phyloP scores from a whole-genome alignment of 92 coral and sea anemone genomes.

The Palythoa grandis region DNA sequence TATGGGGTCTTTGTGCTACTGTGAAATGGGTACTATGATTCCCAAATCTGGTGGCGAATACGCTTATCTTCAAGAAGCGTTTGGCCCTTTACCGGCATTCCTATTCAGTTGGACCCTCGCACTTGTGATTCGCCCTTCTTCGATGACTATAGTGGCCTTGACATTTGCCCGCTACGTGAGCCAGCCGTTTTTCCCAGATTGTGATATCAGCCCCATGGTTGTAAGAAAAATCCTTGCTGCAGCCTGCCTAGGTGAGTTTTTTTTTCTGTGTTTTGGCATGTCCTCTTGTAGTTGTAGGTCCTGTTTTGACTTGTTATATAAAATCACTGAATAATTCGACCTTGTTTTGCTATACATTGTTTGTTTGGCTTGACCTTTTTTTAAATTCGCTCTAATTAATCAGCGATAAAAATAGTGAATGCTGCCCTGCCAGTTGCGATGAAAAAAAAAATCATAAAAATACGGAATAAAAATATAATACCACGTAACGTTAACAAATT shows the following conservation, averaged over 20 bases:
- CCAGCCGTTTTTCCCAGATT: constrained; percentile 95
- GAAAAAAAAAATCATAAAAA: neutral
- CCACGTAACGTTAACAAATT: neutral
- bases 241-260: constrained; percentile 81
- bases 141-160: constrained; percentile 87
- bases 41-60: constrained; percentile 98
- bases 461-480: neutral
- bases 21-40: constrained; percentile 99
- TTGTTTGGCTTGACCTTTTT: neutral
- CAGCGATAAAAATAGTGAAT: neutral
- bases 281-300: no score
- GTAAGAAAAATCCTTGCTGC: constrained; percentile 95
- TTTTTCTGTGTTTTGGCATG: neutral
- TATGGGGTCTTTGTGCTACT: constrained; percentile 91
- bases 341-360: neutral
- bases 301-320: neutral
- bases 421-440: neutral
- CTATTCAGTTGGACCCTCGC: constrained; percentile 98
- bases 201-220: constrained; percentile 81
- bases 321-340: neutral
- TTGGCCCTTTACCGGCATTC: constrained; percentile 95
- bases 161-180: constrained; percentile 96
- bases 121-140: constrained; percentile 94
- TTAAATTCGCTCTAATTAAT: neutral
- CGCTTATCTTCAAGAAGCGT: constrained; percentile 87